Percentiles rank a stretch among this genome's conserved stretches.
These are phyloP conservation scores for Panonychus citri DNA, from an alignment of 1,140 invertebrate species.

Conservation along the genomic window DNA sequence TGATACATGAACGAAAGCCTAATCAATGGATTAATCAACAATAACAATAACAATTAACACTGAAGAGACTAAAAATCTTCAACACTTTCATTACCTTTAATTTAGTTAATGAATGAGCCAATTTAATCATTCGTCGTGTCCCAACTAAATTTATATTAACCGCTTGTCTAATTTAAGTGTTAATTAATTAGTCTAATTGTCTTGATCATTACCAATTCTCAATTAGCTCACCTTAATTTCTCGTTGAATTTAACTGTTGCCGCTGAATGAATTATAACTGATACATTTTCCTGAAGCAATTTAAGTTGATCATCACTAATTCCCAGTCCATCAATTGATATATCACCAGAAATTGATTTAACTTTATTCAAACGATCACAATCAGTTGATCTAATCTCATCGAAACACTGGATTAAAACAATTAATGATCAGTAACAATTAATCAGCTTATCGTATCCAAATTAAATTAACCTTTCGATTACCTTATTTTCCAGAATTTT, in stretches of 20 bases:
- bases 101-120: slow-evolving; percentile 39
- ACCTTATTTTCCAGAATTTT: background rate
- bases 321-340: slow-evolving; percentile 61
- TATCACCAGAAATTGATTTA: slow-evolving; percentile 64
- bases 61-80: no score
- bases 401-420: no score
- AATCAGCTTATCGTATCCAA: no score
- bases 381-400: slow-evolving; percentile 15
- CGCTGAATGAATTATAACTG: slow-evolving; percentile 86
- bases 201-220: background rate
- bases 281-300: slow-evolving; percentile 42
- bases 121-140: slow-evolving; percentile 24
- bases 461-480: no score
- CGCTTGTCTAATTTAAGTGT: slow-evolving; percentile 39
- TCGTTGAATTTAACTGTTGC: slow-evolving; percentile 94
- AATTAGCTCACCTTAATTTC: slow-evolving; percentile 28
- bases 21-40: slow-evolving; percentile 10
- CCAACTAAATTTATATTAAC: background rate
- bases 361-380: slow-evolving; percentile 33
- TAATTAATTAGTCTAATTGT: no score
- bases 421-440: no score
- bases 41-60: slow-evolving; percentile 29
- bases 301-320: slow-evolving; percentile 50
- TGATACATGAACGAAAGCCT: slow-evolving; percentile 16
- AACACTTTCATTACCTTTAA: slow-evolving; percentile 65